phyloP scores from a whole-genome alignment of 1,140 invertebrate species.

The Charaxes varanes region DNA sequence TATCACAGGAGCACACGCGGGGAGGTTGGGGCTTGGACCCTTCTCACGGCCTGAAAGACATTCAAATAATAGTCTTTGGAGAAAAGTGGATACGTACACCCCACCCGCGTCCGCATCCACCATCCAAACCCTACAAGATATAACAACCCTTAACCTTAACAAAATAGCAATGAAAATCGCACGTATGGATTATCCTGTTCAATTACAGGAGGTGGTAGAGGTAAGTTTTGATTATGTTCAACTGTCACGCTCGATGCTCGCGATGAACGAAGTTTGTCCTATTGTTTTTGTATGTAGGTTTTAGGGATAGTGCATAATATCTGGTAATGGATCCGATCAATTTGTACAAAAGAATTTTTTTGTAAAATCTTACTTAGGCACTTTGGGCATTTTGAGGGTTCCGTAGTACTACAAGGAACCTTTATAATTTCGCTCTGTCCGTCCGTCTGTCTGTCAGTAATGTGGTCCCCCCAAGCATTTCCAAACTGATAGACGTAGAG shows the following conservation, averaged over 20 bases:
- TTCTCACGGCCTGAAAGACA: conserved; percentile 70
- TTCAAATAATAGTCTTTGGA: conserved; percentile 70
- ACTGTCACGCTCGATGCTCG: conserved; percentile 48
- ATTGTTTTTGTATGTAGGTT: conserved; percentile 21
- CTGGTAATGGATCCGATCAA: conserved; percentile 6
- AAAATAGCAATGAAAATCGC: background rate
- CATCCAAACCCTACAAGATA: conserved; percentile 5
- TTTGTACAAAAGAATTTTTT: background rate
- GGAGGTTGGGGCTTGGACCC: conserved; percentile 43
- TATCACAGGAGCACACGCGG: conserved; percentile 64
- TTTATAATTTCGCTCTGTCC: too few species aligned
- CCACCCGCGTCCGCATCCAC: background rate
- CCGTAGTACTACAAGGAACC: too few species aligned
- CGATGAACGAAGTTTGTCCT: conserved; percentile 19
- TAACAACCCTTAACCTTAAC: conserved; percentile 2
- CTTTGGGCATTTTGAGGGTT: too few species aligned
- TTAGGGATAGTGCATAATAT: conserved; percentile 8
- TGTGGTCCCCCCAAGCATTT: too few species aligned
- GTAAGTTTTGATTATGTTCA: conserved; percentile 65
- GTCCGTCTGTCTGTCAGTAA: too few species aligned
- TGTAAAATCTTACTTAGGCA: too few species aligned
- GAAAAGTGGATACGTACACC: conserved; percentile 54
- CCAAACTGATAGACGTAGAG: too few species aligned
- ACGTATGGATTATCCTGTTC: background rate
- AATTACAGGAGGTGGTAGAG: conserved; percentile 7